Conservation (phyloP, 2,797 vertebrate species). For the Falco rusticolus region DNA sequence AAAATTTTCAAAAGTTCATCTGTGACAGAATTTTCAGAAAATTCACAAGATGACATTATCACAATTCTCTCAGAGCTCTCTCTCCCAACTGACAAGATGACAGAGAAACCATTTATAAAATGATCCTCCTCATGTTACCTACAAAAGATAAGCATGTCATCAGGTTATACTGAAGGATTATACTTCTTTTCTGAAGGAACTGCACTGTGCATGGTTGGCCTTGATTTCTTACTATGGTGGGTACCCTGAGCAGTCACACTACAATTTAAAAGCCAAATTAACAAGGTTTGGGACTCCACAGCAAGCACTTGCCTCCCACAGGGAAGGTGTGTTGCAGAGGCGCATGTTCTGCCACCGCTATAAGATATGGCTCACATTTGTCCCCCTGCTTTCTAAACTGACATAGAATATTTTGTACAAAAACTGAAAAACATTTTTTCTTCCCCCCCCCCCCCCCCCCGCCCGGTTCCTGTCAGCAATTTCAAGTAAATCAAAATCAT, state of each 20-base stretch:
- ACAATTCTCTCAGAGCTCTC: neutral
- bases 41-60: neutral
- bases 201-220: neutral
- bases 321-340: neutral
- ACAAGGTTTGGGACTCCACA: neutral
- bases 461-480: neutral
- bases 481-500: neutral
- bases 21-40: neutral
- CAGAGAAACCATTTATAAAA: neutral
- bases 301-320: rapidly evolving
- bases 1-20: neutral
- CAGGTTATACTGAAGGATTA: neutral
- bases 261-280: neutral
- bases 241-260: neutral
- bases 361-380: neutral
- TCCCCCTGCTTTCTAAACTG: neutral
- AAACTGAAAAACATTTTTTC: neutral
- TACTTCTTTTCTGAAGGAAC: neutral
- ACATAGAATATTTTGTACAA: neutral
- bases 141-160: neutral
- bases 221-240: neutral
- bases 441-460: neutral
- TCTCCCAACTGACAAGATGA: neutral
- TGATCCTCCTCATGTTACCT: neutral
- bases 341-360: neutral